A percentile compares a stretch with the other conserved stretches of the same genome.
phyloP scores from a whole-genome alignment of 2,797 vertebrate species.

The Pteronotus mesoamericanus region DNA sequence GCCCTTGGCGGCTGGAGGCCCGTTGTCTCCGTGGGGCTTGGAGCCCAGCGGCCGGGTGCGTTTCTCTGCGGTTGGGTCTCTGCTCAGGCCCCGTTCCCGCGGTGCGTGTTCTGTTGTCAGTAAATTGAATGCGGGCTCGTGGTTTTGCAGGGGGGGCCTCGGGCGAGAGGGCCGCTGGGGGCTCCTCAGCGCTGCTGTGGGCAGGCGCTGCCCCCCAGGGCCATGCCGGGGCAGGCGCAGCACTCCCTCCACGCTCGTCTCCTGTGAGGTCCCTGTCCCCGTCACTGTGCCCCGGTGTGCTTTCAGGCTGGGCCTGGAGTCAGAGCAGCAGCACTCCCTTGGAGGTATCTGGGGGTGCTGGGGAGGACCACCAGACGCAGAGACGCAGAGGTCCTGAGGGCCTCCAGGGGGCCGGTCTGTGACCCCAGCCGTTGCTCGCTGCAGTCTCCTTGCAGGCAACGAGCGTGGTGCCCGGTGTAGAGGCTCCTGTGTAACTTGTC shows the following conservation, averaged over 20 bases:
- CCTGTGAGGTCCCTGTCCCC: neutral
- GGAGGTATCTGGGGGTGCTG: neutral
- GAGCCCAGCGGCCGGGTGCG: neutral
- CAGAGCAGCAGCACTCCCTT: fast-evolving
- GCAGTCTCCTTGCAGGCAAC: neutral
- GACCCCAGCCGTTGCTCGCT: fast-evolving
- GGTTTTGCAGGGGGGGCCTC: neutral
- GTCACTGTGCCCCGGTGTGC: fast-evolving
- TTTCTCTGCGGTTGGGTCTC: neutral
- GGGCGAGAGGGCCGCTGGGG: neutral
- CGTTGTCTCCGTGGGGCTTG: neutral
- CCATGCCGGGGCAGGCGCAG: neutral
- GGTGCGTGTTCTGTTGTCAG: neutral
- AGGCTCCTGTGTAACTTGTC: fast-evolving
- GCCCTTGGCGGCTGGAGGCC: neutral
- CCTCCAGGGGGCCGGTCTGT: no score
- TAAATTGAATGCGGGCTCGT: neutral
- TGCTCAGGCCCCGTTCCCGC: neutral
- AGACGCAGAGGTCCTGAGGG: neutral
- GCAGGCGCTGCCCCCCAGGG: neutral
- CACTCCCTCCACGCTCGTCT: neutral
- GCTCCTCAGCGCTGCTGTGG: neutral
- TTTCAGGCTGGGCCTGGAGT: neutral
- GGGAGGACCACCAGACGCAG: neutral
- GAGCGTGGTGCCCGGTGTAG: neutral